Conservation (phyloP, 2,113 vertebrate genomes). For the Anhinga anhinga region DNA sequence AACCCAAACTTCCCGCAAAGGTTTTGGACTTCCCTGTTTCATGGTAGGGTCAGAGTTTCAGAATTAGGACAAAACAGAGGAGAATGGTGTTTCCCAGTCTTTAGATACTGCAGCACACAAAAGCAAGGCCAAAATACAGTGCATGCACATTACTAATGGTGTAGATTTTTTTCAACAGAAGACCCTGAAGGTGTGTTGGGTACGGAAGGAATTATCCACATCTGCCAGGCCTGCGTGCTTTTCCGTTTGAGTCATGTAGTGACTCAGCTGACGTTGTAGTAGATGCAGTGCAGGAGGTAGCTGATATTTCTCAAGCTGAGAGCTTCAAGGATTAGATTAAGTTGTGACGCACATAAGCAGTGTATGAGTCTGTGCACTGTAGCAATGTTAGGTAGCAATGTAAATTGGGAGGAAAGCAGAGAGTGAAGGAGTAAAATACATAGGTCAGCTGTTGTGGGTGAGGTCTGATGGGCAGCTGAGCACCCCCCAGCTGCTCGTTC, state of each 20-base stretch:
- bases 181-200: background rate
- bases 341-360: background rate
- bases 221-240: background rate
- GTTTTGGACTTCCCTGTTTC: background rate
- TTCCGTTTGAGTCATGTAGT: background rate
- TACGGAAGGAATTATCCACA: background rate
- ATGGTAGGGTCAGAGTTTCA: background rate
- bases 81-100: background rate
- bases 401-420: background rate
- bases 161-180: background rate
- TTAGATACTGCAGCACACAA: background rate
- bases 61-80: background rate
- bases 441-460: background rate
- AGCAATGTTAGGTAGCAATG: background rate
- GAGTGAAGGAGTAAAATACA: background rate
- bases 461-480: background rate
- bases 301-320: background rate
- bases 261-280: background rate
- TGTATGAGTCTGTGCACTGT: background rate
- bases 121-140: background rate
- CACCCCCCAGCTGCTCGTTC: background rate
- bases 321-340: background rate
- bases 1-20: background rate
- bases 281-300: background rate
- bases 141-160: accelerated